These are phyloP conservation scores for Albula glossodonta DNA, from an alignment of 2,113 vertebrate genomes.

Conservation along the genomic window DNA sequence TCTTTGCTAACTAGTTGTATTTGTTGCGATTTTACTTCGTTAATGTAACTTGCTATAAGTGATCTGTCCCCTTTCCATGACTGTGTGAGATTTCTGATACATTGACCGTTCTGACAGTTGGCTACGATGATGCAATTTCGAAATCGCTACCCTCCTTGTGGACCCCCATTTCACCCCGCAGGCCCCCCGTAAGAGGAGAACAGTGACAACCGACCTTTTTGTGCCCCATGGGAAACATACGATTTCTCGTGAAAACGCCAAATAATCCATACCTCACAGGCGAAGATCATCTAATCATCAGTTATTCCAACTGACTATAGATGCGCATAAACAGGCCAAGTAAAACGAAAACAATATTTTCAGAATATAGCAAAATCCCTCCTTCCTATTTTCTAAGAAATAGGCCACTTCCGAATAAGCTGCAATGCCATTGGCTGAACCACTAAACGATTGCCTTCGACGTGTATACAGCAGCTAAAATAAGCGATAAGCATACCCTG, in stretches of 20 bases:
- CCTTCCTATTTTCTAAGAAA: slow-evolving; percentile 32
- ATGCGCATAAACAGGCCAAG: background rate
- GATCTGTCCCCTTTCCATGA: background rate
- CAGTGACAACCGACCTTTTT: slow-evolving; percentile 71
- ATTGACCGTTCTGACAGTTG: background rate
- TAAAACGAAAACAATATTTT: slow-evolving; percentile 38
- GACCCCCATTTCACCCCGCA: slow-evolving; percentile 58
- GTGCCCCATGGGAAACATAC: slow-evolving; percentile 21
- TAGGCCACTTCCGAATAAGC: slow-evolving; percentile 53
- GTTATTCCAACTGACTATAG: background rate
- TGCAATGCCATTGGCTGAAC: slow-evolving; percentile 56
- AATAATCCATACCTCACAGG: slow-evolving; percentile 25
- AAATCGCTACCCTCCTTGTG: slow-evolving; percentile 55
- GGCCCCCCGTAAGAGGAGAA: slow-evolving; percentile 69
- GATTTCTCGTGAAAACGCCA: background rate
- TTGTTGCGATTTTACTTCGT: background rate
- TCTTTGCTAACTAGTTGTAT: background rate
- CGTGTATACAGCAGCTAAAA: background rate
- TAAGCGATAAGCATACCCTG: background rate
- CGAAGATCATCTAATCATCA: background rate
- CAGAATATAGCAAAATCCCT: slow-evolving; percentile 46
- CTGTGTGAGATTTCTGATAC: background rate
- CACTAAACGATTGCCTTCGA: slow-evolving; percentile 17
- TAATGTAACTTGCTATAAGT: background rate
- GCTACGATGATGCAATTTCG: slow-evolving; percentile 27